Percentiles rank a stretch among this genome's conserved stretches.
Evolutionary conservation across 1,140 invertebrate genomes (phyloP).

Genomic region (Drosophila saltans): DNA sequence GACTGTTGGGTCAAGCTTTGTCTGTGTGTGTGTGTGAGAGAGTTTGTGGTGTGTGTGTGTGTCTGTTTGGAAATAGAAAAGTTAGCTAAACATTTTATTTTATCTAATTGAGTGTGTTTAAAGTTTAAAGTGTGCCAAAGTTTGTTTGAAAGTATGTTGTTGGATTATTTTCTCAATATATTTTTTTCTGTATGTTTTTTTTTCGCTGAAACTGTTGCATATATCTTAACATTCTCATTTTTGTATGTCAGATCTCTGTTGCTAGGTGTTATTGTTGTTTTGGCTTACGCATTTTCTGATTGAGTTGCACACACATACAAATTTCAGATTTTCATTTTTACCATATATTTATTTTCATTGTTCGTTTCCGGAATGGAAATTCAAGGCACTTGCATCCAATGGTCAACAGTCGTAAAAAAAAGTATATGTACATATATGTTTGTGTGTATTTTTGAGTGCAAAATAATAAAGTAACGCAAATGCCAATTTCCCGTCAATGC

Average conservation of each 20-base stretch:
- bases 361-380: conserved; percentile 48
- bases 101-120: conserved; percentile 82
- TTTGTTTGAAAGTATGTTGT: conserved; percentile 50
- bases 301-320: conserved; percentile 41
- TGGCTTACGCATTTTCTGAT: conserved; percentile 67
- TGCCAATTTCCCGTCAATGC: conserved; percentile 73
- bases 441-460: conserved; percentile 28
- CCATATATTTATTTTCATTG: conserved; percentile 58
- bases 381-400: conserved; percentile 53
- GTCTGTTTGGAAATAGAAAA: conserved; percentile 50
- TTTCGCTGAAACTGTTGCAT: conserved; percentile 33
- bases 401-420: conserved; percentile 48
- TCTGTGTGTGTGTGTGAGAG: conserved; percentile 29
- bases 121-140: conserved; percentile 79
- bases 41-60: conserved; percentile 1
- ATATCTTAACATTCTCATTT: conserved; percentile 29
- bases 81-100: conserved; percentile 80
- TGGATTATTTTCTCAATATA: conserved; percentile 38
- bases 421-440: background rate
- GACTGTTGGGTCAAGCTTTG: conserved; percentile 73
- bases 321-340: conserved; percentile 23
- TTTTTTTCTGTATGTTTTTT: background rate
- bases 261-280: conserved; percentile 48
- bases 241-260: background rate
- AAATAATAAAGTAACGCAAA: conserved; percentile 76